Evolutionary conservation across 1,140 invertebrate genomes (phyloP).

Genomic region (Calosoma granatense): DNA sequence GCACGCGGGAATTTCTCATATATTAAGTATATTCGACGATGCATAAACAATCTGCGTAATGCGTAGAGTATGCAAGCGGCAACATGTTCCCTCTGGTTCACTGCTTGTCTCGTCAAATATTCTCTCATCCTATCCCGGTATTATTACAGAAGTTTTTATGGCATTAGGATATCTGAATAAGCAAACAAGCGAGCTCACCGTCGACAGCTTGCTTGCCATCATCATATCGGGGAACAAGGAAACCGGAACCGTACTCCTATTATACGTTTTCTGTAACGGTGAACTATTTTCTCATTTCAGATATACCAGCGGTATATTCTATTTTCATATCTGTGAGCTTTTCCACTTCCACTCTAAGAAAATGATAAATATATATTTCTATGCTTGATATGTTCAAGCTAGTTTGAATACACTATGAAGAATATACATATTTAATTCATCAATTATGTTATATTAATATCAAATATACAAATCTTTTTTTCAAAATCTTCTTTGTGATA

Average conservation of each 20-base stretch:
- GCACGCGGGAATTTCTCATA: neutral
- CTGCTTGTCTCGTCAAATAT: neutral
- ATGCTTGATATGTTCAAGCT: too few relatives aligned
- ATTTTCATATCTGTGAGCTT: neutral
- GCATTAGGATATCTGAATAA: constrained; percentile 2
- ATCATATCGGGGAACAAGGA: neutral
- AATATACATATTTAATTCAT: too few relatives aligned
- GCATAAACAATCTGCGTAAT: constrained; percentile 7
- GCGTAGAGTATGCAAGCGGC: neutral
- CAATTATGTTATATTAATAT: too few relatives aligned
- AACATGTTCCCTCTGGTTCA: neutral
- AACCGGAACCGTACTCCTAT: neutral
- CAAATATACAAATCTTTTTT: too few relatives aligned
- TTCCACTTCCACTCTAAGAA: too few relatives aligned
- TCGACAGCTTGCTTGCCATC: too few relatives aligned
- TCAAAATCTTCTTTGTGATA: too few relatives aligned
- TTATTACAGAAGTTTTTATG: constrained; percentile 1
- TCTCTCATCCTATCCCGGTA: neutral
- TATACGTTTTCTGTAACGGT: too few relatives aligned
- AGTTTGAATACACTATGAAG: too few relatives aligned
- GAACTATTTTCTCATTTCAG: too few relatives aligned
- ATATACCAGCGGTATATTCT: neutral
- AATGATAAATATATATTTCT: too few relatives aligned
- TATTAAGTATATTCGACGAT: neutral
- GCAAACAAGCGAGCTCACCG: neutral